These are phyloP conservation scores for Drosophila cyrtoloma DNA, from an alignment of 2,888 invertebrate genomes.

Conservation along the genomic window DNA sequence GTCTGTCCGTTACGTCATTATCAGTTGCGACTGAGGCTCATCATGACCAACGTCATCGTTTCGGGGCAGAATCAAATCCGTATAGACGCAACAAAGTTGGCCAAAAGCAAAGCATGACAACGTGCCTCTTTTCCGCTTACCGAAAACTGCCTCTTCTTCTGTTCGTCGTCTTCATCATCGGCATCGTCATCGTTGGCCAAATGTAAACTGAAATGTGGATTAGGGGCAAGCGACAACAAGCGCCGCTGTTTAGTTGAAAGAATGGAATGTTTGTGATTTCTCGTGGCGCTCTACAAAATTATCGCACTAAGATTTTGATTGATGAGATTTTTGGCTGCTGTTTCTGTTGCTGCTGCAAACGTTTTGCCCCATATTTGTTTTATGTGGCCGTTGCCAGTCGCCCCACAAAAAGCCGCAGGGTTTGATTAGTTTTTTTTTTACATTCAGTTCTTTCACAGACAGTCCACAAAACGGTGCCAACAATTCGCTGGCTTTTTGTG, in stretches of 20 bases:
- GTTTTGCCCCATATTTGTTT: conserved; percentile 18
- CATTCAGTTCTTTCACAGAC: conserved; percentile 14
- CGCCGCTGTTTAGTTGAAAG: conserved; percentile 59
- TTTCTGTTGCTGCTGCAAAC: conserved; percentile 20
- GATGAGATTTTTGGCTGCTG: conserved; percentile 63
- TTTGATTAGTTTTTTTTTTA: conserved; percentile 66
- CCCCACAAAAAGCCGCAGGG: conserved; percentile 50
- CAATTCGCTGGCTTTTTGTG: background rate
- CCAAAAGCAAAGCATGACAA: conserved; percentile 55
- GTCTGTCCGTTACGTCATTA: conserved; percentile 66
- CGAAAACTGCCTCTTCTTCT: too few species aligned
- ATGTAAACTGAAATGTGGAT: conserved; percentile 70
- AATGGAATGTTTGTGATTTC: conserved; percentile 71
- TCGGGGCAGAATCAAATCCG: conserved; percentile 48
- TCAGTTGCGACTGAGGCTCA: conserved; percentile 29
- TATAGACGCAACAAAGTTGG: conserved; percentile 65
- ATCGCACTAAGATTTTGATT: conserved; percentile 77
- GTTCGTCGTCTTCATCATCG: conserved; percentile 18
- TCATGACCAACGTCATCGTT: conserved; percentile 60
- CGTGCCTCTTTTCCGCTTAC: background rate
- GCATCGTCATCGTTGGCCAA: conserved; percentile 41
- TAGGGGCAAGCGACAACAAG: conserved; percentile 50
- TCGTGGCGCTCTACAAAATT: conserved; percentile 68
- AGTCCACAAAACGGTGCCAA: background rate
- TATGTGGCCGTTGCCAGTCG: conserved; percentile 34